These are phyloP conservation scores for Sterna hirundo DNA, from an alignment of 2,113 vertebrate genomes.

Conservation along the genomic window DNA sequence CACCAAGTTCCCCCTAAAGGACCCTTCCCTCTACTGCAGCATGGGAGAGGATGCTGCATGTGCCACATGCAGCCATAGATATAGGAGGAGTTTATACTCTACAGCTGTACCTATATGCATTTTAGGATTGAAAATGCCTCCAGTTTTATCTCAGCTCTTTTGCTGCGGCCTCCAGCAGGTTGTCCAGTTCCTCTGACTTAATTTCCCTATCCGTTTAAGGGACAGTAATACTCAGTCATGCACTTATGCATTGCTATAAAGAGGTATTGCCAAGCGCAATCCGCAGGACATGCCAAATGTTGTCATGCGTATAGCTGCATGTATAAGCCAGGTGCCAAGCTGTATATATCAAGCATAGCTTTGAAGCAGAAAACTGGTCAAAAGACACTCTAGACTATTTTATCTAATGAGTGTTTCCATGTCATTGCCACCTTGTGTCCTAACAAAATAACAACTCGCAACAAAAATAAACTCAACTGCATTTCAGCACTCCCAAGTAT, in stretches of 20 bases:
- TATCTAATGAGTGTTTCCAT: not conserved
- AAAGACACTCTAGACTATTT: not conserved
- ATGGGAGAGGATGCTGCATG: fast-evolving
- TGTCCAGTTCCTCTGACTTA: not conserved
- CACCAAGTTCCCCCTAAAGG: not conserved
- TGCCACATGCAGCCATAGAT: not conserved
- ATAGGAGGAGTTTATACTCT: not conserved
- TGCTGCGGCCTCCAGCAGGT: not conserved
- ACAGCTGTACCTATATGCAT: not conserved
- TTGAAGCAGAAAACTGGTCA: not conserved
- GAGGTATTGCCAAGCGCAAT: not conserved
- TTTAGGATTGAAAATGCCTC: not conserved
- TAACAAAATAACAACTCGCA: not conserved
- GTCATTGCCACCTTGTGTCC: not conserved
- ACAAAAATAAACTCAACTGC: not conserved
- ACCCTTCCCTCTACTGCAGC: not conserved
- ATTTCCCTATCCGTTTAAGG: not conserved
- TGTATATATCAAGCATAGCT: not conserved
- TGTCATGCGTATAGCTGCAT: not conserved
- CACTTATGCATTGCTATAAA: not conserved
- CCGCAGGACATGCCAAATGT: not conserved
- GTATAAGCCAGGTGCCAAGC: not conserved
- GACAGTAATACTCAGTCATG: not conserved
- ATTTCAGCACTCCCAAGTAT: not conserved
- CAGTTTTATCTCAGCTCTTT: not conserved